Evolutionary conservation across 2,888 invertebrate species (phyloP).

Genomic region (Agriotes lineatus): DNA sequence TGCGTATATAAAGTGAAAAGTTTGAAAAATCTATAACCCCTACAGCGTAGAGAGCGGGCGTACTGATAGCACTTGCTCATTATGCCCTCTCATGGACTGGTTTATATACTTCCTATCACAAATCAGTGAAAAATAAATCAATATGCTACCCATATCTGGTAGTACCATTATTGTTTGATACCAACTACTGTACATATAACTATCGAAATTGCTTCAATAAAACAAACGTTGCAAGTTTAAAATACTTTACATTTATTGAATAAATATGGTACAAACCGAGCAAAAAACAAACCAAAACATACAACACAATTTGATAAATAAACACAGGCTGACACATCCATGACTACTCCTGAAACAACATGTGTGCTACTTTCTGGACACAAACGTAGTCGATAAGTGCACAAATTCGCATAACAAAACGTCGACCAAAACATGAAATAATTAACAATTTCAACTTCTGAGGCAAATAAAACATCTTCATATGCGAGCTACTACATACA

Average conservation of each 20-base stretch:
- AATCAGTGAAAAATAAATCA: too few relatives aligned
- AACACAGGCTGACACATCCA: neutral
- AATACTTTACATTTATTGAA: conserved; percentile 39
- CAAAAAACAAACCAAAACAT: conserved; percentile 2
- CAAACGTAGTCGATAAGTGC: neutral
- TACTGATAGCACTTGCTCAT: too few relatives aligned
- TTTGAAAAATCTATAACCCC: too few relatives aligned
- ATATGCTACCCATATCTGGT: too few relatives aligned
- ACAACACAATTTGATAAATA: conserved; percentile 6
- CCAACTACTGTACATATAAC: too few relatives aligned
- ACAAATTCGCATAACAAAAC: neutral
- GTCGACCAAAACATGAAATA: neutral
- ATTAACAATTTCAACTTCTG: neutral
- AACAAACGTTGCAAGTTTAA: conserved; percentile 11
- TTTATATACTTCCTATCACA: too few relatives aligned
- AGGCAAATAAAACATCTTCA: neutral
- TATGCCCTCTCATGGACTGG: too few relatives aligned
- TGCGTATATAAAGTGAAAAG: too few relatives aligned
- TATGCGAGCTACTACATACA: neutral
- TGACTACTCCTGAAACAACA: neutral
- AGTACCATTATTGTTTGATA: too few relatives aligned
- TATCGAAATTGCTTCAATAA: too few relatives aligned
- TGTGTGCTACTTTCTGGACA: neutral
- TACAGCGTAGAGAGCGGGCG: too few relatives aligned
- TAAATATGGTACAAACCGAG: conserved; percentile 38